phyloP scores from a whole-genome alignment of 92 coral and sea anemone species.

The Porites rus region DNA sequence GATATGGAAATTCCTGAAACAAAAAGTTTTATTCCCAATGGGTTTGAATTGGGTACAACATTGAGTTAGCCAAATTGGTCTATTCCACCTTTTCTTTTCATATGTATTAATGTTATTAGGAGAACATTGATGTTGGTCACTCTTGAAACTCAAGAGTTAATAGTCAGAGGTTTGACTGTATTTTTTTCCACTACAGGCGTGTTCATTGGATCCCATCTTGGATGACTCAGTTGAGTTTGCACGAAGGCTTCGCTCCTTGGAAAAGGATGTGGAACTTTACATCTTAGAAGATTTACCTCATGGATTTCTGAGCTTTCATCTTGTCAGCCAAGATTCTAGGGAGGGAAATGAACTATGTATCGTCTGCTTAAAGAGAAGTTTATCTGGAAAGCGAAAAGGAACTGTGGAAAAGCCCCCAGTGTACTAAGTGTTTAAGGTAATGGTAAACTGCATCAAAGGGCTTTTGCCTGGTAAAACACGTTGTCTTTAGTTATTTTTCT shows the following conservation, averaged over 20 bases:
- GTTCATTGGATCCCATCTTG: constrained; percentile 94
- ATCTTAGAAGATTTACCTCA: constrained; percentile 93
- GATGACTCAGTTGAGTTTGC: constrained; percentile 99
- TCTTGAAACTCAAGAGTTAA: not conserved
- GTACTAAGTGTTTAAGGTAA: constrained; percentile 30
- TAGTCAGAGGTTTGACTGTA: not conserved
- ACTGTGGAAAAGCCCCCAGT: constrained; percentile 75
- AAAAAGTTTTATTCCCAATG: too few relatives aligned
- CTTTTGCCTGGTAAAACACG: not conserved
- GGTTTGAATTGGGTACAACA: too few relatives aligned
- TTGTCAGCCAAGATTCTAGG: constrained; percentile 92
- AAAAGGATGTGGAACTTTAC: constrained; percentile 90
- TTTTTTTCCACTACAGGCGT: constrained; percentile 69
- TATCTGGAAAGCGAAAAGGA: constrained; percentile 80
- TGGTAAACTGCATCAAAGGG: not conserved
- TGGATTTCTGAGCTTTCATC: constrained; percentile 93
- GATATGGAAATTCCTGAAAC: too few relatives aligned
- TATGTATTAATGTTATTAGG: too few relatives aligned
- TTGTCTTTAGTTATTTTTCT: not conserved
- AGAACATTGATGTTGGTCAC: not conserved
- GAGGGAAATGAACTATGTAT: constrained; percentile 93
- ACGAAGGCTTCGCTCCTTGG: constrained; percentile 80
- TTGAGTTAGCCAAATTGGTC: too few relatives aligned
- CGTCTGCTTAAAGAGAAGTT: constrained; percentile 84
- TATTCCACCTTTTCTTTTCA: too few relatives aligned